Percentiles rank a stretch among this genome's conserved stretches.
phyloP scores from a whole-genome alignment of 2,888 invertebrate genomes.

The Lissocephala sabroskyi region DNA sequence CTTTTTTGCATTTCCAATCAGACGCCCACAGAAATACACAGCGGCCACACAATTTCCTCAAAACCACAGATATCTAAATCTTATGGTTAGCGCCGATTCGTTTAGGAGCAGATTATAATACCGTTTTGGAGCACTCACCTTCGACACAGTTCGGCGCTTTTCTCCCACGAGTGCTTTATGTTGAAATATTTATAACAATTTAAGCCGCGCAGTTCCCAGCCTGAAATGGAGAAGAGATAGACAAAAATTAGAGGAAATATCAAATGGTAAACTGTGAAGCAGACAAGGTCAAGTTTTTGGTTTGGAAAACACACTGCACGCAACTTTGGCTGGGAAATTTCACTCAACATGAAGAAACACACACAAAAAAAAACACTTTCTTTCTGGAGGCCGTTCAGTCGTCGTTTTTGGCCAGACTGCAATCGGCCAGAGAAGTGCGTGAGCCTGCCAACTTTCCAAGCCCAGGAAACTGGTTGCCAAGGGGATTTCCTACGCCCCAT shows the following conservation, averaged over 20 bases:
- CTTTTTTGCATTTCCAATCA: no score
- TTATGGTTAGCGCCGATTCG: not conserved
- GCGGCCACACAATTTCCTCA: constrained; percentile 1
- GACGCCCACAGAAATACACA: not conserved
- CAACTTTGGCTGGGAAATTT: constrained; percentile 7
- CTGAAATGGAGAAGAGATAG: constrained; percentile 77
- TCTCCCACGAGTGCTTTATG: constrained; percentile 96
- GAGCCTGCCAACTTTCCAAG: constrained; percentile 1
- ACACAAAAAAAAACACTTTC: constrained; percentile 17
- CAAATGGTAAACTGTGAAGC: no score
- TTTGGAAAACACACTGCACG: not conserved
- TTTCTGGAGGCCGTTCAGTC: constrained; percentile 1
- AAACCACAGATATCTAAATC: not conserved
- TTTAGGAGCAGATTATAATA: constrained; percentile 37
- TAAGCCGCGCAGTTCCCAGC: constrained; percentile 93
- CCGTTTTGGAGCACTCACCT: constrained; percentile 78
- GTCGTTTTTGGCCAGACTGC: not conserved
- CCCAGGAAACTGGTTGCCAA: not conserved
- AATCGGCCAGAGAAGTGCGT: not conserved
- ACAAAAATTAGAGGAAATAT: constrained; percentile 18
- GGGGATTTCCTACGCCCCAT: no score
- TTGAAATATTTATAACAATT: constrained; percentile 97
- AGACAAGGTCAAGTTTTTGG: constrained; percentile 39
- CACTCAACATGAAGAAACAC: no score
- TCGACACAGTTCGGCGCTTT: constrained; percentile 94